Conservation (phyloP, 2,888 invertebrate genomes). For the Erebia palarica region DNA sequence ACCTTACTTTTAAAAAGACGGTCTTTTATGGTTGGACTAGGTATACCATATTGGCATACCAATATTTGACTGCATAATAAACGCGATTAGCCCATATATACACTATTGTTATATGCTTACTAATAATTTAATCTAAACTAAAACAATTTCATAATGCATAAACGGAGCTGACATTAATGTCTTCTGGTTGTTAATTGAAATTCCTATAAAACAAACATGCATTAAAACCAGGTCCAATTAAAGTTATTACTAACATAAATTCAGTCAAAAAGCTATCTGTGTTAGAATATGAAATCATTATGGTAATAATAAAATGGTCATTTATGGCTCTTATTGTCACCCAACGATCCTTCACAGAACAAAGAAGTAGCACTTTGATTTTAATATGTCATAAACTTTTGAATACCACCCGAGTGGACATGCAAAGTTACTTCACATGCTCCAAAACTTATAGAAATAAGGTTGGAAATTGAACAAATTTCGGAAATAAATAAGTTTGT, state of each 20-base stretch:
- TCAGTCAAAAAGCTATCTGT: background rate
- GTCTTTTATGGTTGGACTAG: too few species aligned
- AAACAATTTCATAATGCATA: background rate
- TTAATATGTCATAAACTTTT: slow-evolving; percentile 67
- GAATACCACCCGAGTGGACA: slow-evolving; percentile 39
- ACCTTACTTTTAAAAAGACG: too few species aligned
- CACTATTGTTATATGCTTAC: too few species aligned
- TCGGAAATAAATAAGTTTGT: slow-evolving; percentile 32
- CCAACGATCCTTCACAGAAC: slow-evolving; percentile 52
- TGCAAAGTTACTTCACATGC: background rate
- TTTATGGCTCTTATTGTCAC: slow-evolving; percentile 46
- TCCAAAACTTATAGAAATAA: slow-evolving; percentile 40
- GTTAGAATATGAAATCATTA: slow-evolving; percentile 36
- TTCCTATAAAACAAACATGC: background rate
- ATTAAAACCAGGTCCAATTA: background rate
- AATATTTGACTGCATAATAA: too few species aligned
- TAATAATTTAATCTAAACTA: too few species aligned
- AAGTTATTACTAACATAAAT: background rate
- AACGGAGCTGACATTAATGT: background rate
- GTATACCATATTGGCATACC: too few species aligned
- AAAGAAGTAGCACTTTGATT: slow-evolving; percentile 56
- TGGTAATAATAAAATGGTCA: slow-evolving; percentile 47
- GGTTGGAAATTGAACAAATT: slow-evolving; percentile 43
- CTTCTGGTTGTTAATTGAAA: background rate
- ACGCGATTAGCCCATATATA: too few species aligned